phyloP scores from a whole-genome alignment of 1,140 invertebrate species.

The Drosophila quadrilineata region DNA sequence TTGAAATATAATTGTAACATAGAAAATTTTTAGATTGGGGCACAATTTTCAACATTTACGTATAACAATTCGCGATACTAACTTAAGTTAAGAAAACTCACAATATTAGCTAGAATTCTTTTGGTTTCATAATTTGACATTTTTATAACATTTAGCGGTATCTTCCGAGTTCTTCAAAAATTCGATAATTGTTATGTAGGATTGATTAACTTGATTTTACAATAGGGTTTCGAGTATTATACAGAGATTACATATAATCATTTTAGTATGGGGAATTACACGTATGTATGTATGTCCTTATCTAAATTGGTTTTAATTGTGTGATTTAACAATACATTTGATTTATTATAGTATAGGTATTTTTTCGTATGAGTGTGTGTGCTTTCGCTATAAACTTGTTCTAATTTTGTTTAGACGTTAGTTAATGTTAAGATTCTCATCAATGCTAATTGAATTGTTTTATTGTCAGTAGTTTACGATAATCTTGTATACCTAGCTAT shows the following conservation, averaged over 20 bases:
- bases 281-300: slow-evolving; percentile 18
- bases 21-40: too few species aligned
- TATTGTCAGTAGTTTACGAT: slow-evolving; percentile 81
- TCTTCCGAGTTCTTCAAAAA: slow-evolving; percentile 2
- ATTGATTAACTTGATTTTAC: slow-evolving; percentile 23
- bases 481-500: slow-evolving; percentile 61
- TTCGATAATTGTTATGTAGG: slow-evolving; percentile 17
- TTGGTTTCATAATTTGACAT: too few species aligned
- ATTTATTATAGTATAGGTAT: slow-evolving; percentile 52
- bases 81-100: too few species aligned
- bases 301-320: slow-evolving; percentile 37
- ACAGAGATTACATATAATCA: slow-evolving; percentile 6
- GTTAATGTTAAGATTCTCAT: slow-evolving; percentile 26
- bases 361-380: neutral
- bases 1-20: neutral
- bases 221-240: slow-evolving; percentile 2
- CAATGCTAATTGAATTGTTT: slow-evolving; percentile 77
- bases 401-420: slow-evolving; percentile 48
- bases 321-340: slow-evolving; percentile 71
- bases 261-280: neutral
- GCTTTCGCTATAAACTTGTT: slow-evolving; percentile 51
- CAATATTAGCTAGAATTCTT: too few species aligned
- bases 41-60: neutral
- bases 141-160: slow-evolving; percentile 23
- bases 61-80: slow-evolving; percentile 5